Base-by-base conservation (phyloP, 2,113 vertebrate species). In the Verasper variegatus region DNA sequence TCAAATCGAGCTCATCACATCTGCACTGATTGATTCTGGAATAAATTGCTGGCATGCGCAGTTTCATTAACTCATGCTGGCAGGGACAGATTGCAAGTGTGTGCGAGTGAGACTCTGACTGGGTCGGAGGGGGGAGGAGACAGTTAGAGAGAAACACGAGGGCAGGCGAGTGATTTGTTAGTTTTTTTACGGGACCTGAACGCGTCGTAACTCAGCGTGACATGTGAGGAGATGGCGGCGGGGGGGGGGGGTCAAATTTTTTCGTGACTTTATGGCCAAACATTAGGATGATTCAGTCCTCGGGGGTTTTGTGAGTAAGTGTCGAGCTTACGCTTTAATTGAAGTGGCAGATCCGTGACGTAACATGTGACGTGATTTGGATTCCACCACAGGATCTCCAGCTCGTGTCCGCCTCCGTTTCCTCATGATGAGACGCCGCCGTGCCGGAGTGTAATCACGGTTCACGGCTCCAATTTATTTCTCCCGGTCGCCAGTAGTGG, bases 1-100 rank as follows among this genome's bases (percentile, higher is more conserved):
- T 92, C 89, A 91, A 91, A 91, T 84, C 63, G 47, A 86, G 80
- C 82, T 90, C 88, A 84, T 92, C 86, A 91, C 76, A 83, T 91
- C 91, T 88, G 78, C 87, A 67, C 81, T 85, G 91, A 93, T 92
- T 83, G 91, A 91, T 92, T 89, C 83, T 13, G 60, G 73, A 84
- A 83, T 77, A 73, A 92, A 86, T 86, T 76, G 88, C 68, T 84
- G 83, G 85, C 70, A 78, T 85, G 87, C 88, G 74, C 83, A 89
- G 83, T 89, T 89, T 88, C 81, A 87, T 92, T 90, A 86, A 84
- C 73, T 90, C 68, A 49, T 52, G 35, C 85, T 81, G 81, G 84
- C 86, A 81, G 76, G 26, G 65, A 77, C 69, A 31, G 47, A 55
- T 42, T 67, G 45, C 40, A 51, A 27, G 69, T 42, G 72, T 31